These are phyloP conservation scores for Oreohelix idahoensis DNA, from an alignment of 1,140 invertebrate species.

Conservation along the genomic window DNA sequence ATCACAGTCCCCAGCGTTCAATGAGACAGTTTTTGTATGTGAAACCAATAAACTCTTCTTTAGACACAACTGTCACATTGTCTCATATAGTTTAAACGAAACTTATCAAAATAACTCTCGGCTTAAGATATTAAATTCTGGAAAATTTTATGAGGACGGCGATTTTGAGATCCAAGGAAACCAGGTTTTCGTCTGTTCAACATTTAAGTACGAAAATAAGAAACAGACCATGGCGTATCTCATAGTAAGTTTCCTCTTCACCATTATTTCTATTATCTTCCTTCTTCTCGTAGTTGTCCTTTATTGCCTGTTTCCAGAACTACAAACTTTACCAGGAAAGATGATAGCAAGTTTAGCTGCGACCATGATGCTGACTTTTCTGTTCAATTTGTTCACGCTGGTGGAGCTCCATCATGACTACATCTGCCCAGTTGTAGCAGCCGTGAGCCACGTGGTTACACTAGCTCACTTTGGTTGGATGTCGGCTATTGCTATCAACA, in stretches of 20 bases:
- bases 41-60: neutral
- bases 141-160: neutral
- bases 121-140: neutral
- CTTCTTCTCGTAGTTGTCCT: neutral
- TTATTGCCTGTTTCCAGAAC: neutral
- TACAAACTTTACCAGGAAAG: neutral
- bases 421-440: neutral
- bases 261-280: neutral
- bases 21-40: neutral
- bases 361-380: constrained; percentile 3
- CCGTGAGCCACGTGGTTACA: neutral
- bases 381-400: neutral
- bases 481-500: constrained; percentile 9
- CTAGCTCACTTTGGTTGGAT: constrained; percentile 11
- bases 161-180: neutral
- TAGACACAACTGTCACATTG: neutral
- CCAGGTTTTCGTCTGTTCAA: neutral
- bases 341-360: neutral
- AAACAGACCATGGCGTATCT: neutral
- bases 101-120: neutral
- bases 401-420: neutral
- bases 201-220: neutral
- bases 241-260: neutral
- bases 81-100: neutral
- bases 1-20: no score